Evolutionary conservation across 1,140 invertebrate genomes (phyloP), one percentile per base, ranked within the genome.

Genomic region (Coboldia fuscipes): DNA sequence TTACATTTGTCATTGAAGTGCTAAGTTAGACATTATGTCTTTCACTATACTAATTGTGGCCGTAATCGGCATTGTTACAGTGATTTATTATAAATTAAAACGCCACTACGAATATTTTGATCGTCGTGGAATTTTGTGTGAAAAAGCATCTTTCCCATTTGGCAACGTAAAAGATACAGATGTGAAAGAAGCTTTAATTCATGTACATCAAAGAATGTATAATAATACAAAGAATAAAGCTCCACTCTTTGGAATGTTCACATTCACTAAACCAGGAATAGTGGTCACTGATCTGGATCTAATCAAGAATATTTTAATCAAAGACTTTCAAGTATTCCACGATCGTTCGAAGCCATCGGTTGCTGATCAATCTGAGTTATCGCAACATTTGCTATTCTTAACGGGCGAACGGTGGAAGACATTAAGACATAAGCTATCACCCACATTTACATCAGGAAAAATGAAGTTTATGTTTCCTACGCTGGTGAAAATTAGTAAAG

Each of bases 361-460:
- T n/a, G n/a, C n/a, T n/a, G n/a, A n/a, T n/a, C n/a, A n/a, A n/a
- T n/a, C n/a, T n/a, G n/a, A n/a, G 17, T 14, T 58, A 6, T 33
- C 43, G 0, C 39, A 34, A 20, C 54, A 59, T 42, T 21, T 64
- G 4, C 58, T 63, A 21, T 47, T 56, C 27, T 34, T 49, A 0
- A 45, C 47, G 4, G 59, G 58, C 3, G 53, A 59, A 21, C 44
- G 47, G 22, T 72, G 71, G 71, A 65, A 61, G 43, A 46, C 59
- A 3, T 37, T 68, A 7, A 47, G 71, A 18, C 46, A 53, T 15
- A 67, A 70, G 33, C 45, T 70, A 28, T 63, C 61, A 8, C 66
- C 68, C 3, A 57, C 65, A 8, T 74, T 72, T 45, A 63, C 66
- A 2, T 50, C 60, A 2, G 50, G 57, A 3, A 72, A 71, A 50